phyloP scores from a whole-genome alignment of 2,888 invertebrate genomes.

The Drosophila paranaensis region DNA sequence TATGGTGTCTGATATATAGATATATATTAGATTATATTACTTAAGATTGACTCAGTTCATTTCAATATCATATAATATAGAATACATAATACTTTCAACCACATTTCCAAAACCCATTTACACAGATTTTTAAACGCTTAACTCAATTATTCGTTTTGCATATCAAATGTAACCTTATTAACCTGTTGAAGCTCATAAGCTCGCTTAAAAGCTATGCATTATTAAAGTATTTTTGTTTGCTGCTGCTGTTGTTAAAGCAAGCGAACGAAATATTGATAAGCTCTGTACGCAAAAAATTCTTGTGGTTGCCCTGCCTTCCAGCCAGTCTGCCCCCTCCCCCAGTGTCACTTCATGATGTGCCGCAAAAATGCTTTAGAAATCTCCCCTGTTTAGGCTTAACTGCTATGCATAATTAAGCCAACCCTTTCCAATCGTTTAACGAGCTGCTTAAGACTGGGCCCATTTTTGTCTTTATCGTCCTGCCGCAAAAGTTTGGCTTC shows the following conservation, averaged over 20 bases:
- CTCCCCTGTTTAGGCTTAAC: constrained; percentile 5
- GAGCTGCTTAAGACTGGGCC: constrained; percentile 3
- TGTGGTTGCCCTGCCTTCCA: constrained; percentile 41
- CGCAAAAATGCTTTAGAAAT: constrained; percentile 32
- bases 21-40: neutral
- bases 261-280: constrained; percentile 66
- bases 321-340: neutral
- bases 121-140: constrained; percentile 10
- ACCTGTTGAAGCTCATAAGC: constrained; percentile 37
- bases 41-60: neutral
- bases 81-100: neutral
- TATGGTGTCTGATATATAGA: neutral
- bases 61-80: neutral
- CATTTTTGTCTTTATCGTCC: constrained; percentile 33
- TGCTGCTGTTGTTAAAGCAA: constrained; percentile 7
- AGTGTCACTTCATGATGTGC: neutral
- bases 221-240: constrained; percentile 17
- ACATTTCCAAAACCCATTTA: constrained; percentile 3
- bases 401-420: constrained; percentile 37
- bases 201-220: constrained; percentile 34
- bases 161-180: constrained; percentile 33
- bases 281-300: constrained; percentile 51
- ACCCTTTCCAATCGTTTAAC: constrained; percentile 29
- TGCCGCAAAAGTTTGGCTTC: constrained; percentile 38
- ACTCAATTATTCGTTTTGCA: constrained; percentile 27